Percentiles rank a stretch among this genome's conserved stretches.
Evolutionary conservation across 2,797 vertebrate species (phyloP).

Genomic region (Bothrops alternatus): DNA sequence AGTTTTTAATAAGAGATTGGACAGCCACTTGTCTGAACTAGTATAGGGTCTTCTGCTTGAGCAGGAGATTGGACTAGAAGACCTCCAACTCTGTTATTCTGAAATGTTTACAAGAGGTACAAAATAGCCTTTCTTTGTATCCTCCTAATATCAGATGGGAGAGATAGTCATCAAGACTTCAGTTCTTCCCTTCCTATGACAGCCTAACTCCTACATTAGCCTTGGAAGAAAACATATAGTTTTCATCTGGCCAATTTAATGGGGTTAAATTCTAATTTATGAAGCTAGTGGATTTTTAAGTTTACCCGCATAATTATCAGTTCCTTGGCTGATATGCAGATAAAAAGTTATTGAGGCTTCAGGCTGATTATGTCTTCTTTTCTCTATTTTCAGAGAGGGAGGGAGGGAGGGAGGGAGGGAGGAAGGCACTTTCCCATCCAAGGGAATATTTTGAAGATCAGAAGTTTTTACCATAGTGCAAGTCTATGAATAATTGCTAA

Average conservation of each 20-base stretch:
- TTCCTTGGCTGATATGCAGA: neutral
- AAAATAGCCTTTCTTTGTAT: neutral
- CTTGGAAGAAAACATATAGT: neutral
- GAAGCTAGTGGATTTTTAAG: neutral
- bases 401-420: neutral
- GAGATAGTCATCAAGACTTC: neutral
- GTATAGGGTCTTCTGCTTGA: neutral
- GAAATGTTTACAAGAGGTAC: neutral
- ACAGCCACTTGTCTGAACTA: neutral
- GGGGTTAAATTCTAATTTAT: neutral
- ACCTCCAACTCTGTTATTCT: neutral
- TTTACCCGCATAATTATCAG: no score
- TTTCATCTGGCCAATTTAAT: neutral
- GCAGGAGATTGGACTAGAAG: neutral
- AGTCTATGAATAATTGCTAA: neutral
- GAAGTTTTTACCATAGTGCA: neutral
- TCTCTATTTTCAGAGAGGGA: neutral
- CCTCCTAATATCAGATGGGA: neutral
- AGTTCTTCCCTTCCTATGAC: neutral
- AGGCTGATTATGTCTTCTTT: neutral
- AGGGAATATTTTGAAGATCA: neutral
- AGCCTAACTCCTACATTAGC: neutral
- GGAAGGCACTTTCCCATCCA: neutral
- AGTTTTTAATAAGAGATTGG: neutral
- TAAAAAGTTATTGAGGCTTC: neutral